phyloP scores from a whole-genome alignment of 2,797 vertebrate species.

The Nothura maculosa region DNA sequence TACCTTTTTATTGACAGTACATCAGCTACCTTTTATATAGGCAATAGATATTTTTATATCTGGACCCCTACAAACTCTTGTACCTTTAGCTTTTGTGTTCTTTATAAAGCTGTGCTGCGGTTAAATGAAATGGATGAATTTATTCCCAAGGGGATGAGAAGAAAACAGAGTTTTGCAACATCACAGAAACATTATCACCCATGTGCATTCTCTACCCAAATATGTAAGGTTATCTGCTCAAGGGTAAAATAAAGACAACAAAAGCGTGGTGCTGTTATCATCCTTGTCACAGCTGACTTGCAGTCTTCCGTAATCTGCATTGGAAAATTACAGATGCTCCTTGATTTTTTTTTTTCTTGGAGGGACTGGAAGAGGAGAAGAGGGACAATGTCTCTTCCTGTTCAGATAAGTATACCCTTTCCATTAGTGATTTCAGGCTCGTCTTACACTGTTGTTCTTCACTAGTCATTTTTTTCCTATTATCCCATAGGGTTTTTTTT shows the following conservation, averaged over 20 bases:
- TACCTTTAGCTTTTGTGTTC: neutral
- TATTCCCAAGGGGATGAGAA: slow-evolving; percentile 7
- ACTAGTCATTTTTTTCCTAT: neutral
- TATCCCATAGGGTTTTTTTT: neutral
- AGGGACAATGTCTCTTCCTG: neutral
- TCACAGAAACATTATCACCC: neutral
- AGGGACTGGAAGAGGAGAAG: too few relatives aligned
- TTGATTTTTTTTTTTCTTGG: neutral
- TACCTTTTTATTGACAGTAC: neutral
- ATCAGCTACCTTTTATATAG: neutral
- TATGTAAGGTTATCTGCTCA: slow-evolving; percentile 66
- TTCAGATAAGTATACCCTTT: neutral
- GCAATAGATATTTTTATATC: neutral
- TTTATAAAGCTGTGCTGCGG: neutral
- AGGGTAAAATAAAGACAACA: slow-evolving; percentile 70
- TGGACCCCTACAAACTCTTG: neutral
- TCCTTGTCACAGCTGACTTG: slow-evolving; percentile 35
- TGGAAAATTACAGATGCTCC: slow-evolving; percentile 64
- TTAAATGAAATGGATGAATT: neutral
- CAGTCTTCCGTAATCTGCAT: neutral
- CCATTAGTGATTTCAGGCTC: neutral
- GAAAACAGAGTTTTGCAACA: slow-evolving; percentile 50
- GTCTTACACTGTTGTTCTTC: neutral
- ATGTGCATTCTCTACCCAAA: slow-evolving; percentile 11
- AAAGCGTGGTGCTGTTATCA: slow-evolving; percentile 8